Base-by-base conservation (phyloP, 2,888 invertebrate species). In the Acrobasis consociella region DNA sequence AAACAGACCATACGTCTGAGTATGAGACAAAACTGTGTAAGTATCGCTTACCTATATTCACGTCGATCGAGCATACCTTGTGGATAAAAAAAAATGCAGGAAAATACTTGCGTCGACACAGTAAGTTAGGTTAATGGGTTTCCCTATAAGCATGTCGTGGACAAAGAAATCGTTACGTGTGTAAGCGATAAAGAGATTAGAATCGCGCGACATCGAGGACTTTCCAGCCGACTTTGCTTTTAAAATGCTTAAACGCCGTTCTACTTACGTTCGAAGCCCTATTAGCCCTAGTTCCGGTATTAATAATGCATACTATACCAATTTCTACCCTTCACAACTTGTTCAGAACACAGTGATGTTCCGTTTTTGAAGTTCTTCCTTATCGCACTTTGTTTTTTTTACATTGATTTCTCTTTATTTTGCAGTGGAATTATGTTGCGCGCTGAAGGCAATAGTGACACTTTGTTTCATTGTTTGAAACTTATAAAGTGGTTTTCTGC, bases 401-500 rank as follows among this genome's bases (percentile, higher is more conserved):
- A 31, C 7, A 8, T 31, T 1, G 31, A 31, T 31, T 31, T 31
- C 31, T n/a, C n/a, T n/a, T n/a, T 31, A 31, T 31, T 5, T 31
- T 31, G 31, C 31, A 31, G 31, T 31, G 31, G 31, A 31, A 31
- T 31, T 31, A 31, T 31, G 31, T 31, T 31, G 46, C 46, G 46
- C 10, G 16, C 55, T 39, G 55, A 53, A 37, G 37, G 15, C 53
- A 61, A 22, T 55, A 51, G 61, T 49, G 49, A 37, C 56, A 39
- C 53, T 61, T 61, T 62, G 46, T 64, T 62, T 53, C 53, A 58
- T 61, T 62, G 46, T 64, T 62, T 69, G 63, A 67, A 70, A 70
- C 64, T 69, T 64, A 68, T 46, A 56, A 69, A 71, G 70, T 70
- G 68, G 64, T 70, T 67, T 68, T 65, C 64, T 65, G 64, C 64